Conservation (phyloP, 2,113 vertebrate genomes). For the Buteo buteo region DNA sequence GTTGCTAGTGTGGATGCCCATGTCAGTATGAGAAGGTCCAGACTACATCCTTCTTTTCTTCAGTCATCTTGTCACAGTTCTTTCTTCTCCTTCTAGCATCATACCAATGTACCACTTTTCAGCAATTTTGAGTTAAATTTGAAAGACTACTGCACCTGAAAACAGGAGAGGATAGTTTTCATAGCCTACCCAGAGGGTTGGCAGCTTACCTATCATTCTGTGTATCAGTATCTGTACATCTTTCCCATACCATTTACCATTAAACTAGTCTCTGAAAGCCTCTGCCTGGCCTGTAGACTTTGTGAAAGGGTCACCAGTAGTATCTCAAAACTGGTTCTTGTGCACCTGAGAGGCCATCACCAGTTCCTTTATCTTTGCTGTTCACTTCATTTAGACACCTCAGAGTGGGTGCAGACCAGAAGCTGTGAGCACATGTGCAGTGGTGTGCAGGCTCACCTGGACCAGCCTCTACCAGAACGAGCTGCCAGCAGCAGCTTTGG, state of each 20-base stretch:
- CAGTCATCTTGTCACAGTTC: neutral
- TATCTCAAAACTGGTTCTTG: neutral
- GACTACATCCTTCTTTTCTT: neutral
- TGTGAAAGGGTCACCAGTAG: neutral
- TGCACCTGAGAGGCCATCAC: neutral
- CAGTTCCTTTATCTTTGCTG: neutral
- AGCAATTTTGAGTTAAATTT: neutral
- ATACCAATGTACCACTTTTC: neutral
- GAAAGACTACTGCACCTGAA: neutral
- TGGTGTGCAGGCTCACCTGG: neutral
- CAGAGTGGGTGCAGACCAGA: neutral
- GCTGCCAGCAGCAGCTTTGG: neutral
- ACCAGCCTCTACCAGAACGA: neutral
- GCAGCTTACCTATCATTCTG: neutral
- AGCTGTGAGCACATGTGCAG: neutral
- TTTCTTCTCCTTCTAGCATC: neutral
- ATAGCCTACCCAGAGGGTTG: neutral
- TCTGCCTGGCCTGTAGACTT: neutral
- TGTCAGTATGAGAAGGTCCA: neutral
- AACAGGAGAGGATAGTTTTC: neutral
- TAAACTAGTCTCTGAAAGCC: neutral
- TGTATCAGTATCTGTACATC: neutral
- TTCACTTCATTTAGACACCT: neutral
- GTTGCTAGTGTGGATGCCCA: neutral
- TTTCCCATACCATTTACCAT: neutral